Evolutionary conservation across 2,113 vertebrate genomes (phyloP).

Genomic region (Prionailurus viverrinus): DNA sequence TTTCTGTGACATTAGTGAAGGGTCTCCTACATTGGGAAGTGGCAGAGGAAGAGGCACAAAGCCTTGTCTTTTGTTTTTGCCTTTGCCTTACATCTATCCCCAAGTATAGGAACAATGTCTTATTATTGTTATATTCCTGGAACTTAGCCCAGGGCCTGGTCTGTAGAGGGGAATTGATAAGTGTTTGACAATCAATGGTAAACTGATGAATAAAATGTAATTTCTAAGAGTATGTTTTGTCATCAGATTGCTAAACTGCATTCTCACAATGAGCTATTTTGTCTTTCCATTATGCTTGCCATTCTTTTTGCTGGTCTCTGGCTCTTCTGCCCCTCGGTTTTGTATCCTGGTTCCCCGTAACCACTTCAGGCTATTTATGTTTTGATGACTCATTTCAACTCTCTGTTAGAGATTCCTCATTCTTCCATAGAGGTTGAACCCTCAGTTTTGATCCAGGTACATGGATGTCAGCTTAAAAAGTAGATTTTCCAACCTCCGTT

Average conservation of each 20-base stretch:
- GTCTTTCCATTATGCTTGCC: neutral
- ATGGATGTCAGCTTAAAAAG: neutral
- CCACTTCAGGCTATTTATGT: neutral
- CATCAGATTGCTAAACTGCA: neutral
- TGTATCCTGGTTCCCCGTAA: neutral
- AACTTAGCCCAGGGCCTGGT: neutral
- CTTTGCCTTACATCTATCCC: neutral
- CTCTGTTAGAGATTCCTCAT: neutral
- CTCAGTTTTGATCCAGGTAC: neutral
- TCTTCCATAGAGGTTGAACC: neutral
- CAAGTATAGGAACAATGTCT: neutral
- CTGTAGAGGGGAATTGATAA: neutral
- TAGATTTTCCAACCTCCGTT: neutral
- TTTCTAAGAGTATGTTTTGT: neutral
- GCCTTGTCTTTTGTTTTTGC: neutral
- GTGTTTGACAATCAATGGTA: neutral
- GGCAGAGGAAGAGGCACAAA: neutral
- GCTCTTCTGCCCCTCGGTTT: neutral
- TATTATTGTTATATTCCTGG: neutral
- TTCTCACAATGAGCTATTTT: neutral
- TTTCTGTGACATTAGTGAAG: neutral
- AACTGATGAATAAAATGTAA: neutral
- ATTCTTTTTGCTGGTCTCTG: neutral
- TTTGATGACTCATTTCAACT: slow-evolving; percentile 5
- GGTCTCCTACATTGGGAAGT: neutral